Percentiles rank a stretch among this genome's conserved stretches.
Conservation (phyloP, 2,113 vertebrate genomes). For the Pipa parva region DNA sequence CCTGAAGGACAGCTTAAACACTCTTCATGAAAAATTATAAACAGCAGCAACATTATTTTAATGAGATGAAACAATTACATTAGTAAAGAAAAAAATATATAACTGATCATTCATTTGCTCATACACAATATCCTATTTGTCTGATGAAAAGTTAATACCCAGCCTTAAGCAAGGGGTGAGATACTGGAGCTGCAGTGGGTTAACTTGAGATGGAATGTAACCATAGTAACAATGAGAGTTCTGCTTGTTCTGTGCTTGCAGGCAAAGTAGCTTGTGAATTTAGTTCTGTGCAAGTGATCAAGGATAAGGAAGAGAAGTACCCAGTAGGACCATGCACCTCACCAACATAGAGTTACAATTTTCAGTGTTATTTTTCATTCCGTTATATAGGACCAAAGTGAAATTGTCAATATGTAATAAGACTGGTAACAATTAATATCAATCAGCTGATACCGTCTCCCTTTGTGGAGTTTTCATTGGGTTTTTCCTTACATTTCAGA, state of each 20-base stretch:
- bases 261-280: slow-evolving; percentile 36
- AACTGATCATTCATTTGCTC: background rate
- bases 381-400: too few relatives aligned
- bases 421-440: too few relatives aligned
- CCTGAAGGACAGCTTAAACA: slow-evolving; percentile 15
- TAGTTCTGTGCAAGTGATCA: slow-evolving; percentile 40
- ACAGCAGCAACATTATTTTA: slow-evolving; percentile 30
- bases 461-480: too few relatives aligned
- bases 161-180: background rate
- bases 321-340: background rate
- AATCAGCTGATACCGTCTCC: too few relatives aligned
- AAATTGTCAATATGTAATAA: too few relatives aligned
- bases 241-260: slow-evolving; percentile 37
- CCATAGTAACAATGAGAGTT: slow-evolving; percentile 30
- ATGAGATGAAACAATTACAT: slow-evolving; percentile 18
- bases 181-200: slow-evolving; percentile 20
- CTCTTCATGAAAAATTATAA: slow-evolving; percentile 27
- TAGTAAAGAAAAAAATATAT: background rate
- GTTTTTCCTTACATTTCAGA: too few relatives aligned
- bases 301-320: slow-evolving; percentile 9
- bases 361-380: too few relatives aligned
- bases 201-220: slow-evolving; percentile 34
- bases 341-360: too few relatives aligned
- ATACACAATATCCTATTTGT: background rate
- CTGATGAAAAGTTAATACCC: background rate